Evolutionary conservation across 2,113 vertebrate genomes (phyloP), one percentile per base, ranked within the genome.

Genomic region (Anoplopoma fimbria): DNA sequence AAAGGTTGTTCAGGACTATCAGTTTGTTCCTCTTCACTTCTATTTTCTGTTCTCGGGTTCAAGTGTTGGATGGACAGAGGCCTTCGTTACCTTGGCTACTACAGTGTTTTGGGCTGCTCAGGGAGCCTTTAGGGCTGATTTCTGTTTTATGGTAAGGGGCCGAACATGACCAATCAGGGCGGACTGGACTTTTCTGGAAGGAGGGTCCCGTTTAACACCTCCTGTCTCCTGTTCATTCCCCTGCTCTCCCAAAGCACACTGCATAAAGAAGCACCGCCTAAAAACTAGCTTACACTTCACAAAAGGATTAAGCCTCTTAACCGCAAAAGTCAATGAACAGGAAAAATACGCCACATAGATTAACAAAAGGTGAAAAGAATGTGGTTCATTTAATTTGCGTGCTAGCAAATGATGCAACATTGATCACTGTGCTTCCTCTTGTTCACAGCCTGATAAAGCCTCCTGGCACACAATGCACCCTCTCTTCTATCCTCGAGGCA

Each of bases 311-410:
- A 45, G 29, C 57, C 68, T 70, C 23, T 75, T 23, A 81, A 79
- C 69, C 31, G 34, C 75, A 61, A n/a, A 72, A 88, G 89, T 85
- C 81, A 90, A 86, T 62, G 81, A 87, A 78, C 64, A 84, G 88
- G 84, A 86, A 86, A 88, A 89, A 89, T 61, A 69, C 87, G 85
- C 60, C 42, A 53, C 77, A 79, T 86, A 55, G 84, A 87, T 90
- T 88, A 89, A 86, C 82, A 88, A 84, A 90, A 91, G 81, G 79
- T 83, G 80, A 90, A 91, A 83, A 75, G 82, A 80, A 92, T 87
- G 85, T 25, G 63, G 13, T 86, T 87, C 45, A 70, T 92, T 92
- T 90, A 81, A 89, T 88, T 86, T 12, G 21, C 23, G 62, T 27
- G 61, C 74, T 0, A 42, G 83, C 73, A 84, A 92, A 92, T 93